Percentiles rank a stretch among this genome's conserved stretches.
These are phyloP conservation scores for Luscinia megarhynchos DNA, from an alignment of 2,797 vertebrate genomes.

Conservation along the genomic window DNA sequence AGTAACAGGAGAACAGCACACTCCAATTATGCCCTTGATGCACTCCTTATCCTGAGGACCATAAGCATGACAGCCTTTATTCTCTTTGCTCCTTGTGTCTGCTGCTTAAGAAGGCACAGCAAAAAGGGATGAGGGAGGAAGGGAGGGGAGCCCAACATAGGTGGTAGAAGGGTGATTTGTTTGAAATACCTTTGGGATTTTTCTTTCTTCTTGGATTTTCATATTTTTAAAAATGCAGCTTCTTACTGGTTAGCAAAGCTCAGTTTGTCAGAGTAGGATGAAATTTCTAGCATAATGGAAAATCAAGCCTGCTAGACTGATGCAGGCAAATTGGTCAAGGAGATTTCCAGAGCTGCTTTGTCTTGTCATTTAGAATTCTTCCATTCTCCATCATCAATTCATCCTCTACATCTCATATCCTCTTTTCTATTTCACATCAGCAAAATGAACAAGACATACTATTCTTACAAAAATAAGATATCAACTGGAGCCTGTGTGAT, in stretches of 20 bases:
- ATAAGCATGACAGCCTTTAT: not conserved
- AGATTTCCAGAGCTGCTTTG: constrained; percentile 4
- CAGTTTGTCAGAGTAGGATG: not conserved
- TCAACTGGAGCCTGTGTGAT: not conserved
- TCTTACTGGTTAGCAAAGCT: not conserved
- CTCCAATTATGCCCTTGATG: constrained; percentile 26
- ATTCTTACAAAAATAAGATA: not conserved
- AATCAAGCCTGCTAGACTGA: not conserved
- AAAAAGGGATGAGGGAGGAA: not conserved
- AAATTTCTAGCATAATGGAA: not conserved
- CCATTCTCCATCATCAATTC: not conserved
- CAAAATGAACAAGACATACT: not conserved
- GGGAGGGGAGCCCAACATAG: not conserved
- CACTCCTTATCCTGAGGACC: constrained; percentile 23
- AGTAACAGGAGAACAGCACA: not conserved
- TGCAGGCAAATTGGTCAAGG: not conserved
- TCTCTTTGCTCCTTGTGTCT: not conserved
- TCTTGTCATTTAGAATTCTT: not conserved
- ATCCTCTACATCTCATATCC: not conserved
- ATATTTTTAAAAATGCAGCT: not conserved
- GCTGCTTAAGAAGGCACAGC: not conserved
- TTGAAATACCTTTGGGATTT: not conserved
- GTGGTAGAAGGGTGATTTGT: not conserved
- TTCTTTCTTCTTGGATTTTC: constrained; percentile 1
- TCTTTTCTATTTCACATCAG: not conserved